These are phyloP conservation scores for Rhinoraja longicauda DNA, from an alignment of 2,797 vertebrate species.

Conservation along the genomic window DNA sequence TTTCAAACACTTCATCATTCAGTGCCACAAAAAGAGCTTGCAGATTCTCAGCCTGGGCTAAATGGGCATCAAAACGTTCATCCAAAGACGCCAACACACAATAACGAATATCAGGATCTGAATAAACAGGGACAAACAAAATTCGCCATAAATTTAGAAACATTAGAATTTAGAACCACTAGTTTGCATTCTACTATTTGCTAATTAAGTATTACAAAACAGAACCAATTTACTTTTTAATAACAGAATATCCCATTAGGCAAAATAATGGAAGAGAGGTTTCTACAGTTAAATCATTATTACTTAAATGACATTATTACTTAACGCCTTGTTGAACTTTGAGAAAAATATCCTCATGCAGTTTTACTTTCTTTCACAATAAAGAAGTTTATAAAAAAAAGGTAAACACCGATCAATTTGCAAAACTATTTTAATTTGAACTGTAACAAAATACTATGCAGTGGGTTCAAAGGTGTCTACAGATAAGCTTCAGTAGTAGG, in stretches of 20 bases:
- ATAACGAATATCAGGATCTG: constrained; percentile 96
- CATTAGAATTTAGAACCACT: not conserved
- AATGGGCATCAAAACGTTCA: constrained; percentile 90
- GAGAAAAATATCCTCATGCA: not conserved
- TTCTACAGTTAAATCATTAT: not conserved
- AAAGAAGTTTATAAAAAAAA: too few species aligned
- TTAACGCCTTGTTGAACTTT: not conserved
- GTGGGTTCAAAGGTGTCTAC: not conserved
- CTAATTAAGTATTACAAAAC: not conserved
- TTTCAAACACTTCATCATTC: constrained; percentile 97
- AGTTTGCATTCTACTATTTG: not conserved
- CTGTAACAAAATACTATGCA: not conserved
- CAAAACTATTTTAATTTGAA: not conserved
- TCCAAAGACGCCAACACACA: constrained; percentile 93
- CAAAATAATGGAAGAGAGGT: not conserved
- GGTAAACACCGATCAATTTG: not conserved
- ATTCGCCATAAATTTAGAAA: not conserved
- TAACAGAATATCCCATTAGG: not conserved
- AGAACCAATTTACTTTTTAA: not conserved
- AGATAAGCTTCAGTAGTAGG: not conserved
- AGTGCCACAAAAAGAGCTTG: constrained; percentile 94
- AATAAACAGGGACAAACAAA: constrained; percentile 36
- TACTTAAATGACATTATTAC: not conserved
- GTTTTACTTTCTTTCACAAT: not conserved
- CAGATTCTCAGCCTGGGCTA: constrained; percentile 92